Conservation (phyloP, 2,888 invertebrate genomes). For the Phengaris arion region DNA sequence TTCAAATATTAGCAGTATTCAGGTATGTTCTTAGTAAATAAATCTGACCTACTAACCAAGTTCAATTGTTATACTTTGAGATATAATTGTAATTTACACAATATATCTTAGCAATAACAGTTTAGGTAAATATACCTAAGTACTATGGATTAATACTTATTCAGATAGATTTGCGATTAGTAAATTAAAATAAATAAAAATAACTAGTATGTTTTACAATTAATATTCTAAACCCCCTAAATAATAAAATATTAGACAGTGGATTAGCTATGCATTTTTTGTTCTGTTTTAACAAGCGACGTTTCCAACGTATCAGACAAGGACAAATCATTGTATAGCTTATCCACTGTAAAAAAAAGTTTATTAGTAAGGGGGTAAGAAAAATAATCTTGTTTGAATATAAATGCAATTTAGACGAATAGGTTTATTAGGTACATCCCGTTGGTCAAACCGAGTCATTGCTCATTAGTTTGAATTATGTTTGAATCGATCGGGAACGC, state of each 20-base stretch:
- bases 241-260: no score
- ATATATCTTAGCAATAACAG: neutral
- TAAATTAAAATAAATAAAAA: neutral
- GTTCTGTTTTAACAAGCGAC: no score
- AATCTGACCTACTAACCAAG: constrained; percentile 1
- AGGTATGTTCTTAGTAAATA: neutral
- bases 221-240: neutral
- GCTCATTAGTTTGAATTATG: neutral
- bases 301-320: no score
- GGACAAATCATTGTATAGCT: no score
- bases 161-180: neutral
- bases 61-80: neutral
- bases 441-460: neutral
- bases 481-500: constrained; percentile 6
- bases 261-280: no score
- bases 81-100: neutral
- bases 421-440: neutral
- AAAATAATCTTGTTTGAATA: neutral
- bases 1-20: neutral
- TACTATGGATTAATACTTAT: neutral
- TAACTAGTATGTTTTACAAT: no score
- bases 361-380: no score
- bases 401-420: neutral
- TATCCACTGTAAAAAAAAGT: no score
- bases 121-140: neutral